Conservation (phyloP, 2,797 vertebrate species). For the Rhabdomys pumilio region DNA sequence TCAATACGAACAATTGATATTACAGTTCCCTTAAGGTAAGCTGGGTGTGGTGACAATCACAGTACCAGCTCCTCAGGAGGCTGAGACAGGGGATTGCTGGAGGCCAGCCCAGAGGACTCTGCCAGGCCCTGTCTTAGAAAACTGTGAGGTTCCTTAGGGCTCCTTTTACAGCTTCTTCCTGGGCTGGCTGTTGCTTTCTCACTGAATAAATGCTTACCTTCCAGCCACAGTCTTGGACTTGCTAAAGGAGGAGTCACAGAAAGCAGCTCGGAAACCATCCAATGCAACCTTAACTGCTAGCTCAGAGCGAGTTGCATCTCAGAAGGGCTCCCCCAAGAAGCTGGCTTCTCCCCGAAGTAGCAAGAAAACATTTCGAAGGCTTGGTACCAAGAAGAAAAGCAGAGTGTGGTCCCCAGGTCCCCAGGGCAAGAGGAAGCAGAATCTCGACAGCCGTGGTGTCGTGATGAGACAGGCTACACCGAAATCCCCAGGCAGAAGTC, state of each 20-base stretch:
- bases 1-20: background rate
- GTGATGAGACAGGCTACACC: accelerated
- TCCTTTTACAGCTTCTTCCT: background rate
- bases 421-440: constrained; percentile 24
- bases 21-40: background rate
- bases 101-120: background rate
- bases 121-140: background rate
- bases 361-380: background rate
- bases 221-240: constrained; percentile 86
- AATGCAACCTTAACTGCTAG: background rate
- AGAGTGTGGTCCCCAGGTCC: background rate
- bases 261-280: constrained; percentile 45
- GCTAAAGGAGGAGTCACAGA: constrained; percentile 75
- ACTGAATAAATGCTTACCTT: constrained; percentile 57
- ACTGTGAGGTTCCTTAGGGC: background rate
- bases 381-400: constrained; percentile 65
- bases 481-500: background rate
- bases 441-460: accelerated
- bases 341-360: background rate
- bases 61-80: background rate
- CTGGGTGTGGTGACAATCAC: background rate
- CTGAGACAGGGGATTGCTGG: background rate
- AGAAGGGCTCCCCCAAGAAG: constrained; percentile 62
- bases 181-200: background rate
- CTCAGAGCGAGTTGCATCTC: background rate